Conservation (phyloP, 2,888 invertebrate species). For the Volucella inflata region DNA sequence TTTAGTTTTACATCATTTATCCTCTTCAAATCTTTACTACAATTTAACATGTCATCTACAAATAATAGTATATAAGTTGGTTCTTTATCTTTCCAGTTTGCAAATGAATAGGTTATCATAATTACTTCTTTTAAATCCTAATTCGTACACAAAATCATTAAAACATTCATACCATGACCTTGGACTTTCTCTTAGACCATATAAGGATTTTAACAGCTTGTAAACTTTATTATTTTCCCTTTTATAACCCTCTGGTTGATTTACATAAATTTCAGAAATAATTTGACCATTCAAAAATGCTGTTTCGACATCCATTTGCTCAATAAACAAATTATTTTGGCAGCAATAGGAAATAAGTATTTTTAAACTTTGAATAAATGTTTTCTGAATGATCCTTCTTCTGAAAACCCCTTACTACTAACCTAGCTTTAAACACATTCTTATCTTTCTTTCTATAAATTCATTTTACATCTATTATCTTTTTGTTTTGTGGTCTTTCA, state of each 20-base stretch:
- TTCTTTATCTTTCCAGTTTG: conserved; percentile 17
- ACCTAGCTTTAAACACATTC: conserved; percentile 74
- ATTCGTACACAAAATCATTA: conserved; percentile 55
- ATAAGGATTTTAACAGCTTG: conserved; percentile 78
- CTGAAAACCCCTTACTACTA: conserved; percentile 65
- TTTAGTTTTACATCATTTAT: conserved; percentile 14
- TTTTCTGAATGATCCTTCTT: conserved; percentile 65
- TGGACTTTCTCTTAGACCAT: conserved; percentile 75
- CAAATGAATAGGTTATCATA: conserved; percentile 63
- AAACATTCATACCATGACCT: conserved; percentile 63
- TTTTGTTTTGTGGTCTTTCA: conserved; percentile 62
- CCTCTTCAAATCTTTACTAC: conserved; percentile 37
- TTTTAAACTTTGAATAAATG: conserved; percentile 76
- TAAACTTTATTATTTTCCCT: conserved; percentile 77
- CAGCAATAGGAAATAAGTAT: conserved; percentile 78
- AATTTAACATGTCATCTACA: conserved; percentile 63
- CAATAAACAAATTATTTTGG: conserved; percentile 60
- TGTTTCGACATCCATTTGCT: conserved; percentile 76
- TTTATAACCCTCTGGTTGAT: conserved; percentile 79
- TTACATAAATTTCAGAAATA: conserved; percentile 75
- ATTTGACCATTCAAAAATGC: conserved; percentile 77
- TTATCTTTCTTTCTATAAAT: conserved; percentile 77
- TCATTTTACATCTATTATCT: conserved; percentile 77
- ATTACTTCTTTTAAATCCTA: conserved; percentile 49
- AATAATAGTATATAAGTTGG: conserved; percentile 42